phyloP scores from a whole-genome alignment of 2,888 invertebrate species.

The Coleophora flavipennella region DNA sequence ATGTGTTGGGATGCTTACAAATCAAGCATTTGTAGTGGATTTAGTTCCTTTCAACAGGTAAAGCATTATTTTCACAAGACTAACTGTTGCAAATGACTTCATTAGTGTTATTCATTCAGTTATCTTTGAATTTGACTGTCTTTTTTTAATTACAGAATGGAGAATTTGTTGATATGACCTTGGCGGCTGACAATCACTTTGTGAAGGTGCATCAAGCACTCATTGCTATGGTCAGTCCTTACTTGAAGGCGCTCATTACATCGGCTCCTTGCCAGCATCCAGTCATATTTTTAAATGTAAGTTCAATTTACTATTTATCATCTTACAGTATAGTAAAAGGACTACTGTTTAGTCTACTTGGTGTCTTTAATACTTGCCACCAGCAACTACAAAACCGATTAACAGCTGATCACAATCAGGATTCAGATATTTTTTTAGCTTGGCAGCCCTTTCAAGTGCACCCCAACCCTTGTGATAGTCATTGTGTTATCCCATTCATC shows the following conservation, averaged over 20 bases:
- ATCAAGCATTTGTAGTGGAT: constrained; percentile 51
- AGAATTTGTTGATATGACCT: constrained; percentile 63
- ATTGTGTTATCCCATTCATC: too few species aligned
- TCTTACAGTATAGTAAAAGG: neutral
- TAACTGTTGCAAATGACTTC: neutral
- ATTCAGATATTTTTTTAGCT: neutral
- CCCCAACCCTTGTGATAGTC: too few species aligned
- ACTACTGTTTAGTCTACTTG: neutral
- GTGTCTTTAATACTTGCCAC: neutral
- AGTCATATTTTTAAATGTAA: constrained; percentile 62
- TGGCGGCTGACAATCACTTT: constrained; percentile 60
- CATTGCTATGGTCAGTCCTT: constrained; percentile 59
- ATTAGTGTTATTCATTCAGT: neutral
- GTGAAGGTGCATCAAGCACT: constrained; percentile 58
- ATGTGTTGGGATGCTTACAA: constrained; percentile 58
- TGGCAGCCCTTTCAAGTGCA: too few species aligned
- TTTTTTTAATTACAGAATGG: constrained; percentile 43
- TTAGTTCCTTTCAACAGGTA: constrained; percentile 62
- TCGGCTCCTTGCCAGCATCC: constrained; percentile 63
- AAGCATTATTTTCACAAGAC: neutral
- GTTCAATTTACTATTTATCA: constrained; percentile 13
- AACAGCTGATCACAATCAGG: neutral
- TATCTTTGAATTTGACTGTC: neutral
- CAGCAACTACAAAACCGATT: neutral
- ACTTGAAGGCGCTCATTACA: constrained; percentile 53